These are phyloP conservation scores for Elmis aenea DNA, from an alignment of 2,888 invertebrate species.

Conservation along the genomic window DNA sequence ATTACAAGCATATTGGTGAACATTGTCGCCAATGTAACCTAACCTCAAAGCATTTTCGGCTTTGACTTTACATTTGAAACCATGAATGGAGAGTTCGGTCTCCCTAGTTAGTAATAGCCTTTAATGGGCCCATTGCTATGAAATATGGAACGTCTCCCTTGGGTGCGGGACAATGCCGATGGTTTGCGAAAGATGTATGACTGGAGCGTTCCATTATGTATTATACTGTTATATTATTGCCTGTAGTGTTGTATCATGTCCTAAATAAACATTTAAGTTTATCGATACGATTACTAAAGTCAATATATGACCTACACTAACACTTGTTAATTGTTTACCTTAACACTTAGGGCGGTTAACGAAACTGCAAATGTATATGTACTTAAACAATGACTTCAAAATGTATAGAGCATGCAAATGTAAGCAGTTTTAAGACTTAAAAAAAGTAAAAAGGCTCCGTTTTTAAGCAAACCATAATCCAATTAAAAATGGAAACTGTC, in stretches of 20 bases:
- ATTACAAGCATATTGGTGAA: slow-evolving; percentile 40
- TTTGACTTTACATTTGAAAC: slow-evolving; percentile 32
- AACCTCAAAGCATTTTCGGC: slow-evolving; percentile 38
- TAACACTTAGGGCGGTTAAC: no score
- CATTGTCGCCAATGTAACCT: slow-evolving; percentile 38
- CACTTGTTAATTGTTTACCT: no score
- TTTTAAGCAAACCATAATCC: no score
- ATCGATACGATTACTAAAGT: slow-evolving; percentile 11
- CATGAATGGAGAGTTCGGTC: slow-evolving; percentile 33
- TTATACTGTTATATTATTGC: no score
- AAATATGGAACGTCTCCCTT: slow-evolving; percentile 41
- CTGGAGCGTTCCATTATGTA: slow-evolving; percentile 17
- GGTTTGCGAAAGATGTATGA: slow-evolving; percentile 25
- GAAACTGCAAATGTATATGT: no score
- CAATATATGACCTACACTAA: no score
- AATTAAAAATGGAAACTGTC: no score
- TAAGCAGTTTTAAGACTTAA: no score
- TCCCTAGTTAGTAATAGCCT: slow-evolving; percentile 40
- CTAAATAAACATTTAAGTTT: slow-evolving; percentile 19
- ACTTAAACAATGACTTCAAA: no score
- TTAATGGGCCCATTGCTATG: slow-evolving; percentile 44
- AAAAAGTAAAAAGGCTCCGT: no score
- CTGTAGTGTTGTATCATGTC: slow-evolving; percentile 14
- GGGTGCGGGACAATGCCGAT: slow-evolving; percentile 31
- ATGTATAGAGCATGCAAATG: no score